Evolutionary conservation across 1,140 invertebrate species (phyloP), one percentile per base, ranked within the genome.

Genomic region (Leptonema lineaticorne): DNA sequence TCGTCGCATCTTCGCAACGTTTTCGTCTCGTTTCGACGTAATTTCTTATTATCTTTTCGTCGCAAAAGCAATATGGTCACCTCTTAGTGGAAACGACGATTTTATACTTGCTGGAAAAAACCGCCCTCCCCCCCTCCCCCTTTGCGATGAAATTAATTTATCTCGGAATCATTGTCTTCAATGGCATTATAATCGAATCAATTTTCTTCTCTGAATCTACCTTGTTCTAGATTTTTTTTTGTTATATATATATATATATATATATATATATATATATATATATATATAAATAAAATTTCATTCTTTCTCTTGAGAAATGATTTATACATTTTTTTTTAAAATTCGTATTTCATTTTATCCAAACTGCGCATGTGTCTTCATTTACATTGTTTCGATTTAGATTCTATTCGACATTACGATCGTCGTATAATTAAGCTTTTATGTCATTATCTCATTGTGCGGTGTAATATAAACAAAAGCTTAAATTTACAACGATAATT

Each of bases 41-140:
- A 45, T 45, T 45, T 45, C 37, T 45, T 45, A 45, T 45, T 45
- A 45, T 45, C 37, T 45, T 45, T 45, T 45, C 14, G 37, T 45
- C 37, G 37, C 37, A 16, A 45, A n/a, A 45, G 14, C 37, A 45
- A 45, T 45, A 45, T 14, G 37, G 37, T 16, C 11, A 16, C 16
- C 37, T 45, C 16, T 45, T 45, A 9, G 37, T 7, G 11, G 11
- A 33, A 45, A 45, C 37, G 37, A 45, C 11, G 16, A 45, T 45
- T 45, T 45, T 16, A 45, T 45, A 45, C 37, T 45, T 16, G n/a
- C n/a, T n/a, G n/a, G 37, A 45, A 45, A 16, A 45, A 45, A 45
- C 16, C 4, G 37, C 37, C 16, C 16, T 45, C 16, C 37, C n/a
- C n/a, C n/a, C n/a, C n/a, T n/a, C n/a, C n/a, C n/a, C n/a, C n/a